phyloP scores from a whole-genome alignment of 2,113 vertebrate genomes.

The Pseudorhombus dupliciocellatus region DNA sequence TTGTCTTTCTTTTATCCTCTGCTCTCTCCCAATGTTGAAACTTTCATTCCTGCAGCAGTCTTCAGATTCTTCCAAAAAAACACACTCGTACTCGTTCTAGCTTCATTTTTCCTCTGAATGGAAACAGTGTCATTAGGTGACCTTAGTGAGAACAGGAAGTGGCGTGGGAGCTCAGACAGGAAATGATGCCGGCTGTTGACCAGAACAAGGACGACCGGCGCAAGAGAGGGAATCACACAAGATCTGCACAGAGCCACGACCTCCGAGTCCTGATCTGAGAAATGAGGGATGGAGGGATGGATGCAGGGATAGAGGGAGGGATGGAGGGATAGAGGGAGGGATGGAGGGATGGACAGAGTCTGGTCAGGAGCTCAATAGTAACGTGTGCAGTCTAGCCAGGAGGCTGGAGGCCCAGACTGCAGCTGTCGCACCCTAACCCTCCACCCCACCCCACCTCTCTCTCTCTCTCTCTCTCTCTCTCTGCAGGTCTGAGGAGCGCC shows the following conservation, averaged over 20 bases:
- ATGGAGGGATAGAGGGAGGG: conserved; percentile 28
- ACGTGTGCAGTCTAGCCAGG: conserved; percentile 85
- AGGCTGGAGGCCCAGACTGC: conserved; percentile 85
- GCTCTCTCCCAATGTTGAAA: conserved; percentile 28
- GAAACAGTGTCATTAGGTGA: background rate
- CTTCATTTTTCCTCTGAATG: background rate
- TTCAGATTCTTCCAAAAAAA: background rate
- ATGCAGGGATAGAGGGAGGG: no score
- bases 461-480: background rate
- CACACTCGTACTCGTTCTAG: background rate
- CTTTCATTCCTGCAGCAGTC: conserved; percentile 10
- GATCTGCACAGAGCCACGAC: no score
- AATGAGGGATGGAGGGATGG: background rate
- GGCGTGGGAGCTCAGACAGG: no score
- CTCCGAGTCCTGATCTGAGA: background rate
- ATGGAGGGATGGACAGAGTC: conserved; percentile 41
- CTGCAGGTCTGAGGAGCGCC: background rate
- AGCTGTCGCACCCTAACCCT: conserved; percentile 69
- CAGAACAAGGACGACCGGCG: no score
- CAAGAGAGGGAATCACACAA: no score
- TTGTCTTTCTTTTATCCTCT: conserved; percentile 43
- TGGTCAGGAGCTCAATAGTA: conserved; percentile 82
- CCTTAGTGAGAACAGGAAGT: no score
- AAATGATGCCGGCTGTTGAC: no score
- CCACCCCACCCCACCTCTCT: conserved; percentile 22